Percentiles rank a stretch among this genome's conserved stretches.
Conservation (phyloP, 1,140 invertebrate species). For the Temnothorax nylanderi region DNA sequence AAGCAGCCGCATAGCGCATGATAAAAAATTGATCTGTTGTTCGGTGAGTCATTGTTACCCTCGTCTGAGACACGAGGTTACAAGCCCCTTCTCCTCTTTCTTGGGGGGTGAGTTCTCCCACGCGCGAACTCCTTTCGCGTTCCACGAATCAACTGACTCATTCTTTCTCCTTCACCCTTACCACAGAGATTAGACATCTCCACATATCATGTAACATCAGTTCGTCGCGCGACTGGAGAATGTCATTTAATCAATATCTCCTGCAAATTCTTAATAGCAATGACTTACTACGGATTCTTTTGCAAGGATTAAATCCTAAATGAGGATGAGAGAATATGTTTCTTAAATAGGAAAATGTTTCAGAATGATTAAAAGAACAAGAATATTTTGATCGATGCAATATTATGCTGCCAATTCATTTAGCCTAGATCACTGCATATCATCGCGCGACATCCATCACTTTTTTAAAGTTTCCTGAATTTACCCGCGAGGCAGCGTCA, state of each 20-base stretch:
- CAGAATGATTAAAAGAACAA: neutral
- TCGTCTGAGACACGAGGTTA: constrained; percentile 52
- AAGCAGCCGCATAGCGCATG: neutral
- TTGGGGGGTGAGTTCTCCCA: constrained; percentile 66
- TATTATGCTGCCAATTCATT: neutral
- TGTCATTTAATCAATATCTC: neutral
- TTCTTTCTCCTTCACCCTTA: constrained; percentile 32
- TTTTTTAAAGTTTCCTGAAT: constrained; percentile 34
- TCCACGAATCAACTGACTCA: constrained; percentile 69
- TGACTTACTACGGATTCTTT: neutral
- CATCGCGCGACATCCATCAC: neutral
- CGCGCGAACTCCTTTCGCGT: constrained; percentile 52
- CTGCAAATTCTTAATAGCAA: neutral
- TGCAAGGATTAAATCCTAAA: neutral
- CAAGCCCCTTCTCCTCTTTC: constrained; percentile 18
- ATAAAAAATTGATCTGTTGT: constrained; percentile 66
- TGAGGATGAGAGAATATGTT: neutral
- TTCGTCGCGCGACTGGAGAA: neutral
- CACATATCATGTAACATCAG: neutral
- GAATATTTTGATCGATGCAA: neutral
- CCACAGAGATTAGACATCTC: constrained; percentile 9
- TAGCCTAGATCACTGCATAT: neutral
- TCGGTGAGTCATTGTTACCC: constrained; percentile 65
- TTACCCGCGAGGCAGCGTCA: constrained; percentile 11
- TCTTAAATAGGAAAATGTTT: neutral